Percentiles rank a stretch among this genome's conserved stretches.
These are phyloP conservation scores for Ctenodactylus gundi DNA, from an alignment of 2,113 vertebrate genomes.

Conservation along the genomic window DNA sequence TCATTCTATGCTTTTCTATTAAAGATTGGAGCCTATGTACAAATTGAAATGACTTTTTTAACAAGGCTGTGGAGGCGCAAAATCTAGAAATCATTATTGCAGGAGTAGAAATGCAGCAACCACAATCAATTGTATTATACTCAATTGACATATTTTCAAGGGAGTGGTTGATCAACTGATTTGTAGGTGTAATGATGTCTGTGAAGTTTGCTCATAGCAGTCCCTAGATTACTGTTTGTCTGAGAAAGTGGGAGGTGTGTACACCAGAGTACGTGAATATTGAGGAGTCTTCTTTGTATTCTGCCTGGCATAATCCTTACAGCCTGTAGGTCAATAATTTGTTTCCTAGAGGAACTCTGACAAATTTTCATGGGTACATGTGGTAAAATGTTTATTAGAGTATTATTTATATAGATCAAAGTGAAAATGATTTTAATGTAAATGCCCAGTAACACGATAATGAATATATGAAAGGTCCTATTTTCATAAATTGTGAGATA, in stretches of 20 bases:
- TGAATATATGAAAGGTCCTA: neutral
- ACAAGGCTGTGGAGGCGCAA: neutral
- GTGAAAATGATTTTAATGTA: neutral
- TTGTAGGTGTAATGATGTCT: neutral
- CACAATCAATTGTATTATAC: neutral
- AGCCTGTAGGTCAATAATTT: neutral
- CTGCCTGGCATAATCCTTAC: neutral
- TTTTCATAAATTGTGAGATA: neutral
- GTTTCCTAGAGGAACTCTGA: neutral
- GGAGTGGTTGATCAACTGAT: neutral
- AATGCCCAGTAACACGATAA: neutral
- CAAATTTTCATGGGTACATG: neutral
- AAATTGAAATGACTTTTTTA: neutral
- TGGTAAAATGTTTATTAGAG: neutral
- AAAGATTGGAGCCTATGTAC: neutral
- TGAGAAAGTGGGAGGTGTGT: neutral
- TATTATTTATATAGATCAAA: neutral
- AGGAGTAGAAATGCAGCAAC: neutral
- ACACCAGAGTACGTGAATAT: neutral
- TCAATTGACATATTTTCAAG: constrained; percentile 48
- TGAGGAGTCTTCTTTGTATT: neutral
- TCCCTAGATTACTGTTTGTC: neutral
- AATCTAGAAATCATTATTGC: neutral
- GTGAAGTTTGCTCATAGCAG: neutral
- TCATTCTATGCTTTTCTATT: neutral